phyloP scores from a whole-genome alignment of 2,113 vertebrate species.

The Poicephalus gulielmi region DNA sequence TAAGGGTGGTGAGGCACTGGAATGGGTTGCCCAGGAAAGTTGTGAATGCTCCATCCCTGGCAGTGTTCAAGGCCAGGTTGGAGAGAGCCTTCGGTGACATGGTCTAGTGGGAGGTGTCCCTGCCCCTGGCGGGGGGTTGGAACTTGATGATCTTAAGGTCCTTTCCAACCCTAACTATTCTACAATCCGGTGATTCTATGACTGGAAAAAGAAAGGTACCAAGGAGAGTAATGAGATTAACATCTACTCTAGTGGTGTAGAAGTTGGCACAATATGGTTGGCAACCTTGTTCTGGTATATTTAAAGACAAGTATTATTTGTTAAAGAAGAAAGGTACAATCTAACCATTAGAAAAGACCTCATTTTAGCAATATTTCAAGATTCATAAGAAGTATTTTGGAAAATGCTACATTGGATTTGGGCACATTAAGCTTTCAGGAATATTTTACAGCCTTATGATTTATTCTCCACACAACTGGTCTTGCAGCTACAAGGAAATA shows the following conservation, averaged over 20 bases:
- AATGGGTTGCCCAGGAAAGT: no score
- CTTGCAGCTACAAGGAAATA: not conserved
- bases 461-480: not conserved
- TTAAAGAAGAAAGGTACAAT: not conserved
- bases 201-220: not conserved
- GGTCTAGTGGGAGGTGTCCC: no score
- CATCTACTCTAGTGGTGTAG: not conserved
- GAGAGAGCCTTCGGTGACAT: no score
- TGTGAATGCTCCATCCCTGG: no score
- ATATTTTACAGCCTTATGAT: not conserved
- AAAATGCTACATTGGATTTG: not conserved
- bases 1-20: no score
- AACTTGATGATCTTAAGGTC: no score
- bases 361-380: not conserved
- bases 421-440: not conserved
- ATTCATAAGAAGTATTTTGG: not conserved
- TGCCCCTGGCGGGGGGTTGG: no score
- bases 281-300: not conserved
- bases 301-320: not conserved
- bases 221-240: not conserved
- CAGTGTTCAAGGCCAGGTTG: no score
- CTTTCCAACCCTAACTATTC: no score
- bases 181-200: no score
- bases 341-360: not conserved
- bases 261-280: not conserved